Conservation (phyloP, 1,140 invertebrate genomes). For the Temnothorax longispinosus region DNA sequence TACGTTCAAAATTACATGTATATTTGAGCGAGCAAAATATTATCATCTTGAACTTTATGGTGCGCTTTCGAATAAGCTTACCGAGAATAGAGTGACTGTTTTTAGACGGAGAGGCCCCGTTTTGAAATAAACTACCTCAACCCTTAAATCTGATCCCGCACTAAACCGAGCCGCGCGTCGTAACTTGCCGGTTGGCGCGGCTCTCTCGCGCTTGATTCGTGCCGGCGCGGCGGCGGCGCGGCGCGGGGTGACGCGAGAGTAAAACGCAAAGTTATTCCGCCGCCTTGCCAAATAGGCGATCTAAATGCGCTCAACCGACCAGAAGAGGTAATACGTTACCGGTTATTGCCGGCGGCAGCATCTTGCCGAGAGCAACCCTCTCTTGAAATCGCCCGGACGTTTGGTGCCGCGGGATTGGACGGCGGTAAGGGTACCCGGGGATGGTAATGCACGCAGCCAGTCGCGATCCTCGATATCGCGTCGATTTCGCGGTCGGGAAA, state of each 20-base stretch:
- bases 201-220: slow-evolving; percentile 72
- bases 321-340: slow-evolving; percentile 82
- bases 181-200: slow-evolving; percentile 69
- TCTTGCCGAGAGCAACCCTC: slow-evolving; percentile 73
- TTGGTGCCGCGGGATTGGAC: slow-evolving; percentile 23
- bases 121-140: slow-evolving; percentile 29
- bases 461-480: slow-evolving; percentile 47
- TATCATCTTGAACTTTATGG: slow-evolving; percentile 4
- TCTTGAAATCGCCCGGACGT: slow-evolving; percentile 62
- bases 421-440: not conserved
- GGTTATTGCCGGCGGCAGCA: slow-evolving; percentile 80
- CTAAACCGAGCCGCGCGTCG: slow-evolving; percentile 41
- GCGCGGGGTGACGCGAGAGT: slow-evolving; percentile 54
- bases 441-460: slow-evolving; percentile 63
- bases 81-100: not conserved
- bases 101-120: not conserved
- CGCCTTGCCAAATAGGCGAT: slow-evolving; percentile 80
- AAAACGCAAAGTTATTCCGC: slow-evolving; percentile 81
- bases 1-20: not conserved
- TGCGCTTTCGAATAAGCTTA: slow-evolving; percentile 13
- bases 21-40: not conserved
- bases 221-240: slow-evolving; percentile 14
- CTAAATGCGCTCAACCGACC: slow-evolving; percentile 81
- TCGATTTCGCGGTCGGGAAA: slow-evolving; percentile 49
- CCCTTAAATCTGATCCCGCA: slow-evolving; percentile 37